Base-by-base conservation (phyloP, 2,888 invertebrate species). In the Teinopalpus imperialis region DNA sequence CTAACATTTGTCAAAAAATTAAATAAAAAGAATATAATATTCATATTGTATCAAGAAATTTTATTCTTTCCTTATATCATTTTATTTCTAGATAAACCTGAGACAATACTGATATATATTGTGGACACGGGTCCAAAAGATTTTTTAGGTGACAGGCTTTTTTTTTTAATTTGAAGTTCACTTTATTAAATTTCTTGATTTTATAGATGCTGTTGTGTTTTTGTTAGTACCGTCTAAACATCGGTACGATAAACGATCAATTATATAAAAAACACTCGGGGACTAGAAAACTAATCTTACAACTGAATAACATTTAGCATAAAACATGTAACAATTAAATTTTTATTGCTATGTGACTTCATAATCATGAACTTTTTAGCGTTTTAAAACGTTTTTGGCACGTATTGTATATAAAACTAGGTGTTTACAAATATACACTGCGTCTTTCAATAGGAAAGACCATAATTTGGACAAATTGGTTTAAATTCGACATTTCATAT, bases 231-330 rank as follows among this genome's bases (percentile, higher is more conserved):
- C 36, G 7, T 26, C 7, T 7, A 32, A 42, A 39, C 46, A 35
- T 56, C 32, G 46, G n/a, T 44, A 49, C 26, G 5, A 36, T 29
- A 21, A 21, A 27, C 13, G 10, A 14, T 20, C 9, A 40, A n/a
- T 20, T 41, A n/a, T 36, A 12, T 20, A 36, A 40, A 39, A 35
- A 40, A 37, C 18, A 37, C 26, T 35, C 24, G 21, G n/a, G 36
- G 43, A 41, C 43, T 39, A 46, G 26, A 37, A 3, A 26, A 9
- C 36, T 35, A 23, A 37, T 4, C 6, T 29, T 29, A 2, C 10
- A 26, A 10, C 26, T 9, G 14, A 27, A 9, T 26, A n/a, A 37
- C 18, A 18, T 18, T 37, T 7, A 20, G 4, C 4, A 12, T 34
- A 34, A 27, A 37, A 37, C 18, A 26, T 14, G 26, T 9, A 18